phyloP scores from a whole-genome alignment of 1,140 invertebrate species.

The Drosophila insularis region DNA sequence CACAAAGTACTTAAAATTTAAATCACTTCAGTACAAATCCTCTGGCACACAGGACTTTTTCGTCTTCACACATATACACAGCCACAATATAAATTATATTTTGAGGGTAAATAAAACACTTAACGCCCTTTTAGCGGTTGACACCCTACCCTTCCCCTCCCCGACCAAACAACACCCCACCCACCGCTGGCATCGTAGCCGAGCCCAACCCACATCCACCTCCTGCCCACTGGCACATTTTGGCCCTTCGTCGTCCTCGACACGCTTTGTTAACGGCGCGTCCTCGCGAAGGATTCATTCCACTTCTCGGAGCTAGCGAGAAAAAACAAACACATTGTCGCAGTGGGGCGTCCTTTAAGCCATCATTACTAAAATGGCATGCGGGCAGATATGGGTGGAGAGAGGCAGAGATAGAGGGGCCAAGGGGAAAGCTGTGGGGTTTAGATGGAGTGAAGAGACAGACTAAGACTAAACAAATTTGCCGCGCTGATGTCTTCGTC shows the following conservation, averaged over 20 bases:
- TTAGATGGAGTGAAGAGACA: slow-evolving; percentile 4
- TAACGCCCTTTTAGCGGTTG: slow-evolving; percentile 80
- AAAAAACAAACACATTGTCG: slow-evolving; percentile 65
- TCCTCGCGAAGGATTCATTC: slow-evolving; percentile 54
- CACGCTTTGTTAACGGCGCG: slow-evolving; percentile 74
- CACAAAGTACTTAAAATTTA: slow-evolving; percentile 78
- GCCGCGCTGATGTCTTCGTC: slow-evolving; percentile 73
- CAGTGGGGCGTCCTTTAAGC: slow-evolving; percentile 71
- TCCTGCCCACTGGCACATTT: no score
- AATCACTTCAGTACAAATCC: slow-evolving; percentile 76
- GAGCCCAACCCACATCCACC: no score
- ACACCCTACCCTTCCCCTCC: slow-evolving; percentile 31
- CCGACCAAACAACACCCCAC: no score
- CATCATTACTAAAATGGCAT: slow-evolving; percentile 78
- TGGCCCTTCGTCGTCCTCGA: slow-evolving; percentile 26
- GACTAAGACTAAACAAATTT: slow-evolving; percentile 80
- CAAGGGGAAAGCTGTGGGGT: not conserved
- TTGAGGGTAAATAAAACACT: slow-evolving; percentile 80
- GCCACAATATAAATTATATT: slow-evolving; percentile 79
- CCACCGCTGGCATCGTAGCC: not conserved
- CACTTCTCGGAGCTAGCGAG: slow-evolving; percentile 8
- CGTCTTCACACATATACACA: slow-evolving; percentile 41
- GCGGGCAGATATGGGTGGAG: slow-evolving; percentile 18
- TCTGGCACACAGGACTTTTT: slow-evolving; percentile 36
- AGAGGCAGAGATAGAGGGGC: not conserved